Conservation (phyloP, 2,888 invertebrate genomes). For the Apotomis betuletana region DNA sequence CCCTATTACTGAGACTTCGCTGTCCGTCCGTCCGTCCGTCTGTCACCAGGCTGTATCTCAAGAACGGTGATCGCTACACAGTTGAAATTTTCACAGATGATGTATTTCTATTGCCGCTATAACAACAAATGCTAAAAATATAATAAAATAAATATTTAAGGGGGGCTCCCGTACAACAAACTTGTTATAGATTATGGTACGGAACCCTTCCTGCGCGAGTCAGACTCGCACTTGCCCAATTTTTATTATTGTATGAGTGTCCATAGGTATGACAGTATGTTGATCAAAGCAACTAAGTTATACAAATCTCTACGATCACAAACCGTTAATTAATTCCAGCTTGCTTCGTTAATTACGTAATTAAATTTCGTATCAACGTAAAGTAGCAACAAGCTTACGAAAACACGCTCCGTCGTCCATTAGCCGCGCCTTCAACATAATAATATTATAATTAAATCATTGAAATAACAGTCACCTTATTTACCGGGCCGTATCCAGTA, state of each 20-base stretch:
- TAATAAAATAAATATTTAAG: too few relatives aligned
- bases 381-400: conserved; percentile 36
- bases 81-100: too few relatives aligned
- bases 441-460: conserved; percentile 56
- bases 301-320: conserved; percentile 2
- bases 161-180: too few relatives aligned
- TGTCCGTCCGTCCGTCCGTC: too few relatives aligned
- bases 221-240: too few relatives aligned
- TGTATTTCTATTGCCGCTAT: too few relatives aligned
- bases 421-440: conserved; percentile 46
- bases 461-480: conserved; percentile 54
- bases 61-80: too few relatives aligned
- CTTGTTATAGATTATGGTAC: too few relatives aligned
- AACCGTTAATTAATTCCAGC: conserved; percentile 32
- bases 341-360: conserved; percentile 36
- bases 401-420: conserved; percentile 36
- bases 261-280: not conserved
- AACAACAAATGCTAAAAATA: too few relatives aligned
- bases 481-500: conserved; percentile 71
- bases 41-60: too few relatives aligned
- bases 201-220: too few relatives aligned
- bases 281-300: conserved; percentile 38
- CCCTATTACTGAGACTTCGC: too few relatives aligned
- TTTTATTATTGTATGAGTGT: not conserved
- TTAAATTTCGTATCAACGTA: conserved; percentile 27